A percentile compares a stretch with the other conserved stretches of the same genome.
These are phyloP conservation scores for Ormyrus pomaceus DNA, from an alignment of 2,888 invertebrate genomes.

Conservation along the genomic window DNA sequence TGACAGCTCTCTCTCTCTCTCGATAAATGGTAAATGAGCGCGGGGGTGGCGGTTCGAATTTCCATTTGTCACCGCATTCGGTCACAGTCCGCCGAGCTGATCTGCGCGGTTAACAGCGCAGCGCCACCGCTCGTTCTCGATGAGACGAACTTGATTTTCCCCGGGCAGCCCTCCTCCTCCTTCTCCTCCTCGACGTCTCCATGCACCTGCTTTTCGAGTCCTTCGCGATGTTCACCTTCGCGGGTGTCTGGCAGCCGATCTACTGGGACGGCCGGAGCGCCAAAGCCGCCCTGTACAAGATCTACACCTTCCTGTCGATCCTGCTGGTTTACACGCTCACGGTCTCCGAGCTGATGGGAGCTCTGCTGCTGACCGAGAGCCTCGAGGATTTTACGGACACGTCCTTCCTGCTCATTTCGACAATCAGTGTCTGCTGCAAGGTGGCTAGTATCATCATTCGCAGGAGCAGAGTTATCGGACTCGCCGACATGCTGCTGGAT, in stretches of 20 bases:
- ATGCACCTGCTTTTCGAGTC: slow-evolving; percentile 28
- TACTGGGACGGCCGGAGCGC: neutral
- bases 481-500: slow-evolving; percentile 54
- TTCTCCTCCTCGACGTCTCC: neutral
- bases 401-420: slow-evolving; percentile 59
- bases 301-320: slow-evolving; percentile 33
- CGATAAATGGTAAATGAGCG: neutral
- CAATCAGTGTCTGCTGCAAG: slow-evolving; percentile 60
- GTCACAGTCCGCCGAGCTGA: no score
- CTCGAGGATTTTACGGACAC: slow-evolving; percentile 58
- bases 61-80: neutral
- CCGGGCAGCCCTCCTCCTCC: neutral
- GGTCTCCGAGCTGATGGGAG: slow-evolving; percentile 50
- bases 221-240: neutral
- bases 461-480: slow-evolving; percentile 50
- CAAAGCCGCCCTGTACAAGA: neutral
- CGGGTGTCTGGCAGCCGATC: slow-evolving; percentile 20
- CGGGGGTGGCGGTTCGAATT: neutral
- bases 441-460: slow-evolving; percentile 57
- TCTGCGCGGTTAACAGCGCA: no score
- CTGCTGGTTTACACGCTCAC: slow-evolving; percentile 4
- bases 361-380: slow-evolving; percentile 40
- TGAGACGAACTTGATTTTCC: neutral
- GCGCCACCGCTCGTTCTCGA: neutral
- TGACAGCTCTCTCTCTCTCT: no score